Evolutionary conservation across 2,797 vertebrate genomes (phyloP).

Genomic region (Hyperoplus lanceolatus): DNA sequence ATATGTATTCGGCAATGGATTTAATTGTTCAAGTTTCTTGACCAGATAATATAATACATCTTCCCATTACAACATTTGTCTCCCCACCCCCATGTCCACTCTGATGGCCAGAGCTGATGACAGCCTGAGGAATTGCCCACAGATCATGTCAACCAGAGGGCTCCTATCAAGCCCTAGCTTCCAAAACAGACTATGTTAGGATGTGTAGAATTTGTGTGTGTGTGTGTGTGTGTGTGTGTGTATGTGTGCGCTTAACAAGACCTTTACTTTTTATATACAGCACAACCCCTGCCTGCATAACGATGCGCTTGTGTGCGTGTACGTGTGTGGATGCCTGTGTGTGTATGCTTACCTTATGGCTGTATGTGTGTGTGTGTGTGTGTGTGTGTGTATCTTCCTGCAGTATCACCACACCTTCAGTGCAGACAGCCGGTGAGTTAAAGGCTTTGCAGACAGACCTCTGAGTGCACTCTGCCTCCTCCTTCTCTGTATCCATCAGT

Average conservation of each 20-base stretch:
- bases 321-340: no score
- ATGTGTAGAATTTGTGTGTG: not conserved
- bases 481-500: slow-evolving; percentile 62
- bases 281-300: slow-evolving; percentile 28
- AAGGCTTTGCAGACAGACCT: slow-evolving; percentile 55
- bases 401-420: slow-evolving; percentile 46
- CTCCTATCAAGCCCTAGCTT: slow-evolving; percentile 20
- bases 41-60: slow-evolving; percentile 24
- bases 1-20: not conserved
- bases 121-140: slow-evolving; percentile 44
- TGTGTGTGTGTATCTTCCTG: slow-evolving; percentile 40
- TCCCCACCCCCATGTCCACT: slow-evolving; percentile 1
- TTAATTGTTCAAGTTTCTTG: slow-evolving; percentile 18
- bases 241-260: slow-evolving; percentile 23
- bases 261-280: slow-evolving; percentile 32
- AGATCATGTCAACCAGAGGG: slow-evolving; percentile 46
- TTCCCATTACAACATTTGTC: slow-evolving; percentile 4
- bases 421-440: slow-evolving; percentile 64
- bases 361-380: slow-evolving; percentile 18
- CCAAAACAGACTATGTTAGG: not conserved
- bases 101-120: slow-evolving; percentile 36
- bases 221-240: not conserved
- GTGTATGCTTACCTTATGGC: not conserved
- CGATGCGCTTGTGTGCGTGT: slow-evolving; percentile 11
- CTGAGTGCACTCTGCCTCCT: slow-evolving; percentile 62